Evolutionary conservation across 2,888 invertebrate species (phyloP).

Genomic region (Scrobipalpa atriplicella): DNA sequence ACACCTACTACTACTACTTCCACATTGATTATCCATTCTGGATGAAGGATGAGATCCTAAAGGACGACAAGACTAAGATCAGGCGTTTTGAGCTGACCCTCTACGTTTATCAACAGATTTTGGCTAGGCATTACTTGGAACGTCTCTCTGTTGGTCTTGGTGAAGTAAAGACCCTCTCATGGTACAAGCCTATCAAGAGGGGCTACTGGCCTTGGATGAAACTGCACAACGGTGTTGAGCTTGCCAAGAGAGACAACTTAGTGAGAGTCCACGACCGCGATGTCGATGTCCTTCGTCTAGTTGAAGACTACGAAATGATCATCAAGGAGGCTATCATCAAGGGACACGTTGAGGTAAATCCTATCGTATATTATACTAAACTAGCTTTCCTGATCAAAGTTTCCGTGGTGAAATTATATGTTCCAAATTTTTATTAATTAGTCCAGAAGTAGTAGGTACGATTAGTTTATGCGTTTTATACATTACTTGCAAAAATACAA

Average conservation of each 20-base stretch:
- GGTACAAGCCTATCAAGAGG: constrained; percentile 65
- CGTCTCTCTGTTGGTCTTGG: constrained; percentile 79
- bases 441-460: too few species aligned
- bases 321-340: constrained; percentile 82
- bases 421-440: too few species aligned
- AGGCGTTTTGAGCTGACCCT: constrained; percentile 81
- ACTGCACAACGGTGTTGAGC: constrained; percentile 79
- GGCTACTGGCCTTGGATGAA: constrained; percentile 84
- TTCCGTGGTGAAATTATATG: too few species aligned
- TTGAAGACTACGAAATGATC: constrained; percentile 75
- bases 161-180: constrained; percentile 70
- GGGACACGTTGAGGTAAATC: constrained; percentile 74
- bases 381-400: too few species aligned
- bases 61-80: constrained; percentile 52
- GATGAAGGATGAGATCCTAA: constrained; percentile 74
- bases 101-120: constrained; percentile 85
- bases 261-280: constrained; percentile 59
- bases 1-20: constrained; percentile 84
- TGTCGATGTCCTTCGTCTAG: constrained; percentile 53
- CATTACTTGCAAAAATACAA: too few species aligned
- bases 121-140: constrained; percentile 84
- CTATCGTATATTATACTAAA: neutral
- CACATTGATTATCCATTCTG: constrained; percentile 85
- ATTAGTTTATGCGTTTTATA: too few species aligned
- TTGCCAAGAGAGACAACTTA: constrained; percentile 78